Percentiles rank a stretch among this genome's conserved stretches.
Evolutionary conservation across 2,888 invertebrate species (phyloP).

Genomic region (Morinoia aosen): DNA sequence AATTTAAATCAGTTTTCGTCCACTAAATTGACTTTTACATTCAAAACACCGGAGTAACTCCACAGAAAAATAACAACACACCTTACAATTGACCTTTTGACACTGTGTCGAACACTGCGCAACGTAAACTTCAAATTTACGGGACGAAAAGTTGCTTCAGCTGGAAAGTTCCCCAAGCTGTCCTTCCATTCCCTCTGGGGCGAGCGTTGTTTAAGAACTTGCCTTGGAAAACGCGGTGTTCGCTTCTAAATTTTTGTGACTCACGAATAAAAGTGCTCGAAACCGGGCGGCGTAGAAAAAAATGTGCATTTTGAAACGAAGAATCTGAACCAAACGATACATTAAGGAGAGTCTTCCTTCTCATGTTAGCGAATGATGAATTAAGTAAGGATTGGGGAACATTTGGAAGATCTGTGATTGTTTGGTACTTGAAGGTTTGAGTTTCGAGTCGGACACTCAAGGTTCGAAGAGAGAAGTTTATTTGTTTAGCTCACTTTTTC

Average conservation of each 20-base stretch:
- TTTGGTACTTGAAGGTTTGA: no score
- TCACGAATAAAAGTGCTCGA: neutral
- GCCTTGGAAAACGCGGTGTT: neutral
- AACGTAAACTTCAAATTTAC: neutral
- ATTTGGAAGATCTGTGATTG: no score
- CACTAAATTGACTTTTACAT: neutral
- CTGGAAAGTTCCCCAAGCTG: neutral
- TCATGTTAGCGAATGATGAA: no score
- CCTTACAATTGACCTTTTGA: neutral
- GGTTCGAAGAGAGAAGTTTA: no score
- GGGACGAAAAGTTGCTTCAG: constrained; percentile 3
- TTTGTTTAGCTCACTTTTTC: no score
- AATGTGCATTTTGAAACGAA: no score
- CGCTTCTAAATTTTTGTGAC: neutral
- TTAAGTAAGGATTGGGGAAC: no score
- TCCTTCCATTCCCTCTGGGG: neutral
- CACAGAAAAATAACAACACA: neutral
- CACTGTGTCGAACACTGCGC: neutral
- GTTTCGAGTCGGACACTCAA: no score
- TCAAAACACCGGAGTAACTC: neutral
- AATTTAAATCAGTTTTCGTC: neutral
- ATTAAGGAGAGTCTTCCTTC: no score
- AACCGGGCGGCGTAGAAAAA: neutral
- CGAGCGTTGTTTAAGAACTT: neutral
- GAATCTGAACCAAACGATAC: no score